Evolutionary conservation across 2,888 invertebrate species (phyloP), one percentile per base, ranked within the genome.

Genomic region (Lordiphosa fenestrarum): DNA sequence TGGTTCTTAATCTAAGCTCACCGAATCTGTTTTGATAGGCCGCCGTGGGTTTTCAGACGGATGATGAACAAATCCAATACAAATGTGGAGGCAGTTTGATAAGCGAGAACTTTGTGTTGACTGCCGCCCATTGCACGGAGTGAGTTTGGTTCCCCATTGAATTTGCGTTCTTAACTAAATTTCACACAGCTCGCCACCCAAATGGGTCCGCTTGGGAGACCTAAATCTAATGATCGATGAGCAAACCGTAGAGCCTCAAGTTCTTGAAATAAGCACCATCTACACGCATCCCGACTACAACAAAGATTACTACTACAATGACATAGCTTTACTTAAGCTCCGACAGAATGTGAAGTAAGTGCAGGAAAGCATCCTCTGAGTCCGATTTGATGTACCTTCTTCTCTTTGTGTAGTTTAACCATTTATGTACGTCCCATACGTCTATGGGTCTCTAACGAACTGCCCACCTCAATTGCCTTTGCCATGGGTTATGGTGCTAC

Each of bases 401-500:
- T 40, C 15, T 40, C 21, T 21, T 21, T n/a, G 23, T 42, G 1
- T 12, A 87, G 88, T 19, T 72, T 89, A 23, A 87, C 86, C 0
- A 78, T 76, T 54, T 87, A 84, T 25, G 88, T 89, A 0, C 88
- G 92, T 40, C 93, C 93, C 0, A 92, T 93, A 2, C 93, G 93
- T 65, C 87, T 94, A 10, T 92, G 91, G 88, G 87, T 88, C 2
- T 76, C 71, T 21, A 56, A 65, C 2, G 69, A 86, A 12, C 71
- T 91, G 35, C 88, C 89, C 12, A 88, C 88, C 41, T 75, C 77
- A 0, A 88, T 88, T 61, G 91, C 91, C 0, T 90, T 92, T 10
- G 93, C 93, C 7, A 91, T 91, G 72, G 94, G 94, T 49, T 93
- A 92, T 90, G 94, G 94, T 0, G 90, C 90, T 56, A 90, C 90